Conservation (phyloP, 2,888 invertebrate species). For the Agapetus fuscipes region DNA sequence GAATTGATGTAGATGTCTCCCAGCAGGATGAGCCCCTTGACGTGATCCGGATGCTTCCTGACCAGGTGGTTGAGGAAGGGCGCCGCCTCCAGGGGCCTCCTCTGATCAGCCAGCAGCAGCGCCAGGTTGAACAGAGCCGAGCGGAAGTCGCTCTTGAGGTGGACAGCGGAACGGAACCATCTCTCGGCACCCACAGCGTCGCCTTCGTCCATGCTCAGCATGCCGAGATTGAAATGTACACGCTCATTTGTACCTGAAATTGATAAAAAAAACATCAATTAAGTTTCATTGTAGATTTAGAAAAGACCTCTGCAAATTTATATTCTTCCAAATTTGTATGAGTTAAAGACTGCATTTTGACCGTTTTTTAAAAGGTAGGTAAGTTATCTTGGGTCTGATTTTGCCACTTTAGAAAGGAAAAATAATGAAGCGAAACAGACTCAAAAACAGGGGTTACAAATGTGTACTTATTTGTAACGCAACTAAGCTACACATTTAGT, state of each 20-base stretch:
- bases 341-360: too few species aligned
- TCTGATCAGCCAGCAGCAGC: constrained; percentile 76
- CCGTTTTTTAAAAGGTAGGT: too few species aligned
- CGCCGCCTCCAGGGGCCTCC: constrained; percentile 82
- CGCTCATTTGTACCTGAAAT: constrained; percentile 68
- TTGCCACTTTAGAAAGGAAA: too few species aligned
- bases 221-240: constrained; percentile 90
- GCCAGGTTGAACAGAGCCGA: constrained; percentile 94
- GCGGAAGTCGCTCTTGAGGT: constrained; percentile 79
- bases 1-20: constrained; percentile 96
- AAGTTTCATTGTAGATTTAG: too few species aligned
- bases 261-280: constrained; percentile 2
- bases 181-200: constrained; percentile 82
- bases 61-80: constrained; percentile 88
- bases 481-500: too few species aligned
- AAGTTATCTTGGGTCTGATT: too few species aligned
- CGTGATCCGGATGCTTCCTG: constrained; percentile 84
- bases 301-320: too few species aligned
- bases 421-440: too few species aligned
- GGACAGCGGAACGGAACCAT: constrained; percentile 84
- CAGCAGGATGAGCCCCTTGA: constrained; percentile 85
- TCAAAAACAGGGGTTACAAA: too few species aligned
- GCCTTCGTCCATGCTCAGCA: constrained; percentile 93
- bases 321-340: too few species aligned
- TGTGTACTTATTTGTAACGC: too few species aligned